Base-by-base conservation (phyloP, 2,888 invertebrate genomes). In the Bembecia ichneumoniformis region DNA sequence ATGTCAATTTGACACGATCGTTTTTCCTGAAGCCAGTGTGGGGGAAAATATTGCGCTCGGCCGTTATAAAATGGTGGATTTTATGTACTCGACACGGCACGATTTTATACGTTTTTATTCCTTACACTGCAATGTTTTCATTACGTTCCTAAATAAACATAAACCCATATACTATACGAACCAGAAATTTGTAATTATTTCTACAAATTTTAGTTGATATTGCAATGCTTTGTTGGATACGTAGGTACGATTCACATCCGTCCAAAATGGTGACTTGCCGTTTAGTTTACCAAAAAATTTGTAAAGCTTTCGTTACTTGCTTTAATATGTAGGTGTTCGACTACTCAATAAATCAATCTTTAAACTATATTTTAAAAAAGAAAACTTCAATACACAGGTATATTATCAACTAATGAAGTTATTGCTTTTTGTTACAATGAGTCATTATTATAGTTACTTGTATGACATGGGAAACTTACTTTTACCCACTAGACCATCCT, bases 231-330 rank as follows among this genome's bases (percentile, higher is more conserved):
- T 82, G 83, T 86, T 78, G 70, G 77, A 45, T 45, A 44, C 14
- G 68, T n/a, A n/a, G n/a, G n/a, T 77, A 71, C 74, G 71, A 76
- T 72, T 77, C 77, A 84, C 81, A 82, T 87, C 87, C 88, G 89
- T 87, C 90, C 90, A 90, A 90, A 90, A 90, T 90, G 90, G 90
- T 90, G 90, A 83, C 90, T 83, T 82, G 80, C 78, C 74, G 74
- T 81, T 80, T 77, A 68, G 63, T 71, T 68, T 61, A 52, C 20
- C 49, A 34, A 17, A 28, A 10, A 35, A 10, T 36, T 17, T 51
- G 10, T 46, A 49, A 20, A 10, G 16, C 16, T 44, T 44, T 16
- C 15, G 9, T 40, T 40, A 40, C 40, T 28, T 28, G 28, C 28
- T 28, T n/a, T 5, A 28, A 28, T 28, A 28, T 28, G 4, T 7